These are phyloP conservation scores for Amphiprion ocellaris DNA, from an alignment of 2,113 vertebrate species.

Conservation along the genomic window DNA sequence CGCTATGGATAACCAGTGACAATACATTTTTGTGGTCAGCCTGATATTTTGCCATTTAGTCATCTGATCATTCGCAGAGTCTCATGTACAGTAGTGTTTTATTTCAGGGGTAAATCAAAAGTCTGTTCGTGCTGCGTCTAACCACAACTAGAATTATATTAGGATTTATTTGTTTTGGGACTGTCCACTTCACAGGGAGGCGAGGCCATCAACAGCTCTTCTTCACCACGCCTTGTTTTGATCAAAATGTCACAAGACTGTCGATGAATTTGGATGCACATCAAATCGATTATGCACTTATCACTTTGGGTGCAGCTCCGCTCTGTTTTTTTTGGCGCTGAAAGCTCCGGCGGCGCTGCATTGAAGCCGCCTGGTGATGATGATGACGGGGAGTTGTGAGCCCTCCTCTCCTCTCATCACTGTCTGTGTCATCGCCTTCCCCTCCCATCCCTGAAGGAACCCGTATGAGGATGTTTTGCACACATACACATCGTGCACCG, in stretches of 20 bases:
- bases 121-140: constrained; percentile 72
- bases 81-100: constrained; percentile 78
- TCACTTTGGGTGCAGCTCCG: constrained; percentile 17
- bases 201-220: constrained; percentile 60
- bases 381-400: constrained; percentile 27
- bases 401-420: constrained; percentile 57
- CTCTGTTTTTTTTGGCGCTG: constrained; percentile 38
- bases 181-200: constrained; percentile 61
- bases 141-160: constrained; percentile 75
- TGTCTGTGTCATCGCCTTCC: constrained; percentile 51
- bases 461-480: constrained; percentile 40
- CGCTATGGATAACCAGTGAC: constrained; percentile 49
- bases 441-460: constrained; percentile 45
- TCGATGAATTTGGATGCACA: constrained; percentile 50
- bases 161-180: constrained; percentile 77
- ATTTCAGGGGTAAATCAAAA: constrained; percentile 79
- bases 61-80: constrained; percentile 72
- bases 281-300: constrained; percentile 41
- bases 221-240: constrained; percentile 68
- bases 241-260: constrained; percentile 49
- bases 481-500: constrained; percentile 4
- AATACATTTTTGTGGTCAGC: constrained; percentile 53
- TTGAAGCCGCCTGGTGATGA: not conserved
- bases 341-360: constrained; percentile 22
- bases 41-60: constrained; percentile 62